Conservation (phyloP, 53 echinoderm and acorn worm genomes). For the Astropecten irregularis region DNA sequence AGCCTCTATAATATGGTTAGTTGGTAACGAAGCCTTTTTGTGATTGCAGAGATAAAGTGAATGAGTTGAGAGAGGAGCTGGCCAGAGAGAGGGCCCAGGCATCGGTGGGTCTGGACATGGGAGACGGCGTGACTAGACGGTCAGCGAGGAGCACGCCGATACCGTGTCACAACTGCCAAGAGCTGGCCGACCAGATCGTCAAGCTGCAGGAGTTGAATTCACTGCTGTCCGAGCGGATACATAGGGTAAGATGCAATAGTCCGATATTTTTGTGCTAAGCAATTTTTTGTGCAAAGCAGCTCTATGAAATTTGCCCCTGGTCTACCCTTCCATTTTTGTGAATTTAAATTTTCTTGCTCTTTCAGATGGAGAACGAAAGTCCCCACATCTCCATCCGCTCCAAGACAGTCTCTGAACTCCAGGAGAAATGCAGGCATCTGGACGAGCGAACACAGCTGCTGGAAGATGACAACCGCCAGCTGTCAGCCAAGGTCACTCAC, state of each 20-base stretch:
- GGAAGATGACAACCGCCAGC: conserved; percentile 69
- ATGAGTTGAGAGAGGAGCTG: conserved; percentile 84
- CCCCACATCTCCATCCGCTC: conserved; percentile 59
- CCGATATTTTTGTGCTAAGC: too few species aligned
- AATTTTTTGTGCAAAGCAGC: too few species aligned
- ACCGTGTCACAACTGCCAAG: conserved; percentile 67
- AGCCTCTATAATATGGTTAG: too few species aligned
- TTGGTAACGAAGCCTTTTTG: too few species aligned
- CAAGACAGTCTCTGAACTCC: conserved; percentile 53
- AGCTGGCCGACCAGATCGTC: conserved; percentile 76
- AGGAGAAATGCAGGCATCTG: conserved; percentile 67
- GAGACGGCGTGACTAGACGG: conserved; percentile 45
- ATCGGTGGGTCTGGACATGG: conserved; percentile 40
- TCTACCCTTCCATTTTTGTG: too few species aligned
- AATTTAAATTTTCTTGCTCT: too few species aligned
- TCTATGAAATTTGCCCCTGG: too few species aligned
- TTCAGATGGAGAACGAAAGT: conserved; percentile 63
- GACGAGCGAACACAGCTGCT: conserved; percentile 65
- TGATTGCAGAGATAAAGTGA: conserved; percentile 84
- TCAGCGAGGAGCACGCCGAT: conserved; percentile 80
- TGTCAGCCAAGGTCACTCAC: conserved; percentile 62
- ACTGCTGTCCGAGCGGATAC: conserved; percentile 80
- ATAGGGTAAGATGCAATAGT: conserved; percentile 74
- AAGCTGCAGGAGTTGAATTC: conserved; percentile 95
- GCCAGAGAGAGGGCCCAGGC: conserved; percentile 55